phyloP scores from a whole-genome alignment of 1,140 invertebrate genomes.

The Neodiprion lecontei region DNA sequence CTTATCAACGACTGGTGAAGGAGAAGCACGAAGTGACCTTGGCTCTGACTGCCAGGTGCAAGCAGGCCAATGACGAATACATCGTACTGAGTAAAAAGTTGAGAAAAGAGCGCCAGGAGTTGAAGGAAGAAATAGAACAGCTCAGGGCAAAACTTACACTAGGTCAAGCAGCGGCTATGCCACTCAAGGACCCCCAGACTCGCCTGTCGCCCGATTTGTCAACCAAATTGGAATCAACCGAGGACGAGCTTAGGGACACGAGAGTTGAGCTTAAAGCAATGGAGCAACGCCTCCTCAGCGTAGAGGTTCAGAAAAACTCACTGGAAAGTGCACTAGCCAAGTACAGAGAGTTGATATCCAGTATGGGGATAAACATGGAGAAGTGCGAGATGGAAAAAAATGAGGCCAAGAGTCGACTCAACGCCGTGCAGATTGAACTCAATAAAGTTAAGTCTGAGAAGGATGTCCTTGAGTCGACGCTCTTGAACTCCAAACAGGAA shows the following conservation, averaged over 20 bases:
- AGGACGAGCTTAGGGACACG: slow-evolving; percentile 34
- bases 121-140: slow-evolving; percentile 18
- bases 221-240: slow-evolving; percentile 35
- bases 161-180: not conserved
- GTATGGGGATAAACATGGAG: slow-evolving; percentile 35
- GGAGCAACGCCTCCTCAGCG: slow-evolving; percentile 35
- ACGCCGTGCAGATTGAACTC: slow-evolving; percentile 28
- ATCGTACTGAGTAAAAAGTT: slow-evolving; percentile 30
- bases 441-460: slow-evolving; percentile 41
- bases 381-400: slow-evolving; percentile 36
- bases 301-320: slow-evolving; percentile 33
- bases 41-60: slow-evolving; percentile 36
- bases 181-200: not conserved
- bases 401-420: slow-evolving; percentile 27
- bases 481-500: slow-evolving; percentile 44
- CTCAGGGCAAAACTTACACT: not conserved
- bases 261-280: slow-evolving; percentile 33
- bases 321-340: slow-evolving; percentile 34
- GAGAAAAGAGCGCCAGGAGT: slow-evolving; percentile 35
- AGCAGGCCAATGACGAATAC: slow-evolving; percentile 40
- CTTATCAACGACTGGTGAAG: slow-evolving; percentile 40
- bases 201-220: slow-evolving; percentile 27
- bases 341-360: slow-evolving; percentile 32
- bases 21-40: slow-evolving; percentile 39
- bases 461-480: slow-evolving; percentile 35